Evolutionary conservation across 2,113 vertebrate species (phyloP).

Genomic region (Elachura formosa): DNA sequence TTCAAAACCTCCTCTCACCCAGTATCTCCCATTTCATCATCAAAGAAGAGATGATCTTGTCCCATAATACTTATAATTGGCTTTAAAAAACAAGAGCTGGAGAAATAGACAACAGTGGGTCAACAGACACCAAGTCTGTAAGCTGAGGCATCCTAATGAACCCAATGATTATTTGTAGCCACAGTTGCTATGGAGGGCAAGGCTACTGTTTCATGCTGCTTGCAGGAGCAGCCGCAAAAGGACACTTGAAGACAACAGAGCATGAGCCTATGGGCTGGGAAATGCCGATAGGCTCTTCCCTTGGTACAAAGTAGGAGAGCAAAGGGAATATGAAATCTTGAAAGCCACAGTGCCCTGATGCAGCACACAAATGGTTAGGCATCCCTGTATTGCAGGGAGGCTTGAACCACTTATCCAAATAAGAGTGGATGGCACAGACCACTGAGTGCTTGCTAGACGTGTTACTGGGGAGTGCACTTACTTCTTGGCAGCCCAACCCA

Average conservation of each 20-base stretch:
- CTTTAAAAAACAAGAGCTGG: not conserved
- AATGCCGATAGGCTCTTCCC: not conserved
- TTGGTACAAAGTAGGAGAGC: not conserved
- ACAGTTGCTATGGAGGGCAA: not conserved
- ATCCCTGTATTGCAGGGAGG: not conserved
- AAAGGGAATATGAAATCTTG: not conserved
- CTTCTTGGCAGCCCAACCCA: not conserved
- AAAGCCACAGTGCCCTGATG: not conserved
- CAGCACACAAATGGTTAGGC: not conserved
- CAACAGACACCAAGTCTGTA: not conserved
- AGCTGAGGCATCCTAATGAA: not conserved
- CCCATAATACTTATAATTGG: not conserved
- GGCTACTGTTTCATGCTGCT: not conserved
- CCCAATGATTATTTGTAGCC: not conserved
- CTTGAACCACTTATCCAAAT: not conserved
- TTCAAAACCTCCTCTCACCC: not conserved
- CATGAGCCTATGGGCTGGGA: not conserved
- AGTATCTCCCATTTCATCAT: not conserved
- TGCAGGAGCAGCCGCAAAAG: not conserved
- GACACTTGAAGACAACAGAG: not conserved
- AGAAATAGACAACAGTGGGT: not conserved
- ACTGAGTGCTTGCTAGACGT: not conserved
- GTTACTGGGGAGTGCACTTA: not conserved
- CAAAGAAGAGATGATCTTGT: not conserved
- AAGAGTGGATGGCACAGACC: not conserved